These are phyloP conservation scores for Ispidina picta DNA, from an alignment of 2,797 vertebrate species.

Conservation along the genomic window DNA sequence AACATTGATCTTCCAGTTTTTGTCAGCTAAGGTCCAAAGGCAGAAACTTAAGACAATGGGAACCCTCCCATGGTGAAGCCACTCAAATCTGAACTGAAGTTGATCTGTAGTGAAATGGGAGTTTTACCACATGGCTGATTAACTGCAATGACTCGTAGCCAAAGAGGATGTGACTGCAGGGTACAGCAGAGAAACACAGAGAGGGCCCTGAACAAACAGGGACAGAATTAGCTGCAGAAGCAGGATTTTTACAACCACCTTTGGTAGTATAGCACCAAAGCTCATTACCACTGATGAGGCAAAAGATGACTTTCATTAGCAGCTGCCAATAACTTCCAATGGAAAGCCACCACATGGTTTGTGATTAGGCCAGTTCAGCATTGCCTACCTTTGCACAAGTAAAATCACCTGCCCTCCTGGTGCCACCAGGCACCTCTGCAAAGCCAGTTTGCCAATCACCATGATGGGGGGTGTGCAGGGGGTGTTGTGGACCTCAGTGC, in stretches of 20 bases:
- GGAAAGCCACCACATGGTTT: background rate
- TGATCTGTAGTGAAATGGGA: slow-evolving; percentile 11
- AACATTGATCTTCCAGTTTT: background rate
- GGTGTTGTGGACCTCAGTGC: too few relatives aligned
- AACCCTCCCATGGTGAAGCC: background rate
- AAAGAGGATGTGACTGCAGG: background rate
- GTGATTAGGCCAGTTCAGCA: background rate
- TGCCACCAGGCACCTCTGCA: too few relatives aligned
- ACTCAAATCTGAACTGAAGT: slow-evolving; percentile 2
- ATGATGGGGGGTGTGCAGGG: too few relatives aligned
- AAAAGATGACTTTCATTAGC: background rate
- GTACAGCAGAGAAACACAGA: background rate
- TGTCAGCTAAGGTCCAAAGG: background rate
- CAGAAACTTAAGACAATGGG: background rate
- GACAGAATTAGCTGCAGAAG: background rate
- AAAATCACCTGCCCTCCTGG: background rate
- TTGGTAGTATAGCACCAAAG: background rate
- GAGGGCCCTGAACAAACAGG: background rate
- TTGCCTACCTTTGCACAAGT: background rate
- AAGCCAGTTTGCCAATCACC: too few relatives aligned
- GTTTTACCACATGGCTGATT: background rate
- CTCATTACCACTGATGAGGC: background rate
- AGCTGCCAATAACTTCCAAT: background rate
- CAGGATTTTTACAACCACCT: background rate
- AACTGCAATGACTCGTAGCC: slow-evolving; percentile 22